Percentiles rank a stretch among this genome's conserved stretches.
Evolutionary conservation across 2,888 invertebrate genomes (phyloP).

Genomic region (Urechis unicinctus): DNA sequence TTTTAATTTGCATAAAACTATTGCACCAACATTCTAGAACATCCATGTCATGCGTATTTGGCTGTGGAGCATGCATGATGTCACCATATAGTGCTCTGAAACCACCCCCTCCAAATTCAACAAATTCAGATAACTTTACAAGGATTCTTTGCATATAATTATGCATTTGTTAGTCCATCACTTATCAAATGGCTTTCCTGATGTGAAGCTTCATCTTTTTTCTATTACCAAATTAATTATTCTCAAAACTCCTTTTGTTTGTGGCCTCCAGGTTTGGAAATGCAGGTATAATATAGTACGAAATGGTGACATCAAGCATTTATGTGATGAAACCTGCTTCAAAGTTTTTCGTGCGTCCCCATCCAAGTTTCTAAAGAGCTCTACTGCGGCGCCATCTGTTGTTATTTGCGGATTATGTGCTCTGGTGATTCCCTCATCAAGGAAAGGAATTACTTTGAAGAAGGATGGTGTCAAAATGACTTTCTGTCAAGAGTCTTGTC

Average conservation of each 20-base stretch:
- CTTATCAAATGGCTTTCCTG: too few species aligned
- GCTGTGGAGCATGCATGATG: too few species aligned
- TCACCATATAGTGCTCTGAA: too few species aligned
- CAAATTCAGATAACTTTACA: too few species aligned
- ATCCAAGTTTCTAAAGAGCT: constrained; percentile 49
- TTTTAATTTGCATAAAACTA: too few species aligned
- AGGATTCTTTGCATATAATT: too few species aligned
- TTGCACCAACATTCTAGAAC: too few species aligned
- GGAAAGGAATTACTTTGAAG: background rate
- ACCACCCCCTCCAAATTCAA: too few species aligned
- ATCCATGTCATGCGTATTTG: too few species aligned
- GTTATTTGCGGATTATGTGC: background rate
- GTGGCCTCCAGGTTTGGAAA: constrained; percentile 30
- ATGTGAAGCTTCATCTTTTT: too few species aligned
- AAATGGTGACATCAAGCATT: constrained; percentile 45
- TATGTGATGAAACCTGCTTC: constrained; percentile 49
- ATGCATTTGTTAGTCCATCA: too few species aligned
- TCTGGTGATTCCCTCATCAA: background rate
- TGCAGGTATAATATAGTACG: constrained; percentile 51
- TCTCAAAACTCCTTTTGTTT: background rate
- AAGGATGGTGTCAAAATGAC: background rate
- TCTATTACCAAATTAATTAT: too few species aligned
- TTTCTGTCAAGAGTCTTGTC: background rate
- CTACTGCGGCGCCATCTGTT: constrained; percentile 32
- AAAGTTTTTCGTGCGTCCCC: constrained; percentile 41